phyloP scores from a whole-genome alignment of 2,888 invertebrate species.

The Calliopum simillimum region DNA sequence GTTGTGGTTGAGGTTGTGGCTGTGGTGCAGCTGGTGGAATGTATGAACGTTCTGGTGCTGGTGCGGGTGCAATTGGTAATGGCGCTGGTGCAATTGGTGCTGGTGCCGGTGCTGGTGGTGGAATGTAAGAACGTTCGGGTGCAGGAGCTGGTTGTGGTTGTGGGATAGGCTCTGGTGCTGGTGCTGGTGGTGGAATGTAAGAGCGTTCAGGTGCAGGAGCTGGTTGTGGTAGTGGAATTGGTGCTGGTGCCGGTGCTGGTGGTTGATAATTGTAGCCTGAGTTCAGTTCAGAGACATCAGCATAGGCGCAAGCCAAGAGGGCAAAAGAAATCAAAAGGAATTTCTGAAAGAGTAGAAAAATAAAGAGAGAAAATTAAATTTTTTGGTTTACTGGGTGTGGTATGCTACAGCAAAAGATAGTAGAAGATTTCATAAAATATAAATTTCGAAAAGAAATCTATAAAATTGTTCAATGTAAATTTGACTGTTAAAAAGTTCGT shows the following conservation, averaged over 20 bases:
- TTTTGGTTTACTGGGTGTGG: too few species aligned
- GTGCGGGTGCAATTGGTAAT: conserved; percentile 43
- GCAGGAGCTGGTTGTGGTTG: conserved; percentile 46
- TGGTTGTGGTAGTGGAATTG: conserved; percentile 28
- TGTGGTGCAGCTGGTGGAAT: conserved; percentile 19
- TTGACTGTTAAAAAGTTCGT: too few species aligned
- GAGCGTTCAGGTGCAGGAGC: conserved; percentile 31
- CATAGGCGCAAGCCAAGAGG: conserved; percentile 55
- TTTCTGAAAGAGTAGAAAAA: too few species aligned
- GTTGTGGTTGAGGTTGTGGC: conserved; percentile 33
- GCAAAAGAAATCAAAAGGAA: conserved; percentile 51
- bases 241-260: conserved; percentile 29
- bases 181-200: conserved; percentile 18
- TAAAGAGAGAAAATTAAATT: too few species aligned
- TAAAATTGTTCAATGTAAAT: too few species aligned
- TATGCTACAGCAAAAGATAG: too few species aligned
- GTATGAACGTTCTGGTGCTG: conserved; percentile 28
- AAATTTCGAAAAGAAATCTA: too few species aligned
- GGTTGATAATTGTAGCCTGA: conserved; percentile 54
- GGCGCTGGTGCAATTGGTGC: conserved; percentile 24
- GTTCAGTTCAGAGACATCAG: conserved; percentile 58
- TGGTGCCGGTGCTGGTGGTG: conserved; percentile 38
- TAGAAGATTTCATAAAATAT: too few species aligned
- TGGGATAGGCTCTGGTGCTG: conserved; percentile 41
- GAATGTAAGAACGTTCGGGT: conserved; percentile 31